Conservation (phyloP, 1,140 invertebrate genomes). For the Anastatus disparis region DNA sequence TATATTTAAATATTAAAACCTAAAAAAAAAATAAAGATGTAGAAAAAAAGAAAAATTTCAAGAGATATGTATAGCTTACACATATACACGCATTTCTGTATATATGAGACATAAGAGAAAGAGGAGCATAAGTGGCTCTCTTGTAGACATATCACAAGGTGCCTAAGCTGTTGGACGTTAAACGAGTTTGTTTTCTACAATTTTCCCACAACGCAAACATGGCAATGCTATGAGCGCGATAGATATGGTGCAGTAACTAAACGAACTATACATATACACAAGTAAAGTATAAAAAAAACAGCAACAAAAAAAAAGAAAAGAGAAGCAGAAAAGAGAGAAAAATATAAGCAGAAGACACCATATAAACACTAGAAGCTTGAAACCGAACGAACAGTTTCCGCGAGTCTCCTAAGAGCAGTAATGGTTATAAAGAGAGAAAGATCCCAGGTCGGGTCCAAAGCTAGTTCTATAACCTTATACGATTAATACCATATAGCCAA, state of each 20-base stretch:
- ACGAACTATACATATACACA: too few relatives aligned
- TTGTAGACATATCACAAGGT: not conserved
- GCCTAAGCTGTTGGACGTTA: constrained; percentile 40
- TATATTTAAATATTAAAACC: too few relatives aligned
- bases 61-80: too few relatives aligned
- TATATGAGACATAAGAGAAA: too few relatives aligned
- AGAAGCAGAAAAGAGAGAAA: not conserved
- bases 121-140: not conserved
- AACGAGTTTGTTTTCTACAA: constrained; percentile 66
- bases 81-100: too few relatives aligned
- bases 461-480: constrained; percentile 62
- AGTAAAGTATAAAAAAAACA: too few relatives aligned
- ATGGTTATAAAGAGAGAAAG: too few relatives aligned
- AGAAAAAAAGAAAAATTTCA: constrained; percentile 44
- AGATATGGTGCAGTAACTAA: constrained; percentile 48
- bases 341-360: constrained; percentile 60
- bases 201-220: constrained; percentile 63
- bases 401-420: constrained; percentile 59
- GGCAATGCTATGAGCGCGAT: constrained; percentile 51
- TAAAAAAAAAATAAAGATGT: constrained; percentile 25
- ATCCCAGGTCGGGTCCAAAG: constrained; percentile 60
- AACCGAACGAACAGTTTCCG: constrained; percentile 62
- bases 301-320: not conserved
- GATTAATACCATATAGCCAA: constrained; percentile 50
- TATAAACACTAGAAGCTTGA: constrained; percentile 59